Percentiles rank a stretch among this genome's conserved stretches.
phyloP scores from a whole-genome alignment of 2,797 vertebrate species.

The Lacerta viridis region DNA sequence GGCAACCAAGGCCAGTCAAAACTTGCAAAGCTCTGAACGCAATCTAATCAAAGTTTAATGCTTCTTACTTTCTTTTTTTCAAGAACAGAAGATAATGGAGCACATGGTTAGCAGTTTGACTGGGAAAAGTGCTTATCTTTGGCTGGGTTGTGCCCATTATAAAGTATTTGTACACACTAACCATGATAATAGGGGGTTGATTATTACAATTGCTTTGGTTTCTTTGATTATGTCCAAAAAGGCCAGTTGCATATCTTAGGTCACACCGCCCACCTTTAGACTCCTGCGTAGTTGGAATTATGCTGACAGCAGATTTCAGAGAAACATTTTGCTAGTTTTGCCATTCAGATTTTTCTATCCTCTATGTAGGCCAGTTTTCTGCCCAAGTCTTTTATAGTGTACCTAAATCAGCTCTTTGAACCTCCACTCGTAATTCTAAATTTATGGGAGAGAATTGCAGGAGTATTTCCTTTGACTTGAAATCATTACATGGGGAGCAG shows the following conservation, averaged over 20 bases:
- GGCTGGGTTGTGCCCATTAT: neutral
- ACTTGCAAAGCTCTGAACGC: neutral
- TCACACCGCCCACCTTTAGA: constrained; percentile 18
- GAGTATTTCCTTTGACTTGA: neutral
- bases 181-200: neutral
- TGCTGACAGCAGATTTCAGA: neutral
- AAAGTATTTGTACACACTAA: neutral
- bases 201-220: constrained; percentile 5
- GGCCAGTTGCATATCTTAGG: constrained; percentile 5
- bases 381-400: rapidly evolving
- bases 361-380: constrained; percentile 11
- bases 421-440: neutral
- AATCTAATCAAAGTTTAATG: no score
- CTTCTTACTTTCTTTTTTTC: no score
- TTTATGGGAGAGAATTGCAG: neutral
- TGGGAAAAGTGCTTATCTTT: neutral
- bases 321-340: constrained; percentile 16
- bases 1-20: neutral
- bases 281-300: neutral
- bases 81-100: no score
- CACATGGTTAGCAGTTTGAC: no score
- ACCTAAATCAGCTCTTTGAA: neutral
- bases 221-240: constrained; percentile 20
- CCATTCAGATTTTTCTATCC: neutral
- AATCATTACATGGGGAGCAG: neutral